Percentiles rank a stretch among this genome's conserved stretches.
These are phyloP conservation scores for Drosophila subobscura DNA, from an alignment of 1,140 invertebrate species.

Conservation along the genomic window DNA sequence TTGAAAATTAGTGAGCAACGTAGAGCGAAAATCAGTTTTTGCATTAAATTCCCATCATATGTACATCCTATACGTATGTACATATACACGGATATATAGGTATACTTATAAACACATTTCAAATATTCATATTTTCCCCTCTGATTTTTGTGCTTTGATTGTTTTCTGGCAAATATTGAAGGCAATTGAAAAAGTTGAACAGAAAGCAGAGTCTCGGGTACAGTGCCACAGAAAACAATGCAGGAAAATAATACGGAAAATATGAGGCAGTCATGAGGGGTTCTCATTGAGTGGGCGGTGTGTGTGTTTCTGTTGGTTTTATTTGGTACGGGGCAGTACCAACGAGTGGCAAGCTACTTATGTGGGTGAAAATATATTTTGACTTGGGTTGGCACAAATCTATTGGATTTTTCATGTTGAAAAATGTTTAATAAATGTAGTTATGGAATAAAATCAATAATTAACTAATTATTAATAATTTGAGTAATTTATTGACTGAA, in stretches of 20 bases:
- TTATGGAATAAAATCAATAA: too few relatives aligned
- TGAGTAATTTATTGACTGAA: too few relatives aligned
- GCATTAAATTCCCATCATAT: slow-evolving; percentile 45
- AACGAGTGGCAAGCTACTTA: too few relatives aligned
- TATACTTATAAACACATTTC: slow-evolving; percentile 37
- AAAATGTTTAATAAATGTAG: too few relatives aligned
- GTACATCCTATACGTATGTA: slow-evolving; percentile 1
- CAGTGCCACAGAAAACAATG: slow-evolving; percentile 27
- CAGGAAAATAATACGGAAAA: slow-evolving; percentile 1
- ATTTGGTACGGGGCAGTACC: too few relatives aligned
- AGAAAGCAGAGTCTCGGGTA: slow-evolving; percentile 29
- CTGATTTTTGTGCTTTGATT: slow-evolving; percentile 36
- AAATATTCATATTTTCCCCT: slow-evolving; percentile 48
- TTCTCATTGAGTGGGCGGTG: neutral
- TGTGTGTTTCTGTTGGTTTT: too few relatives aligned
- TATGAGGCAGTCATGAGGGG: neutral
- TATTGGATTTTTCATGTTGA: too few relatives aligned
- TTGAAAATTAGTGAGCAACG: slow-evolving; percentile 6
- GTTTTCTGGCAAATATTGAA: slow-evolving; percentile 53
- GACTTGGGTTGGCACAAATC: too few relatives aligned
- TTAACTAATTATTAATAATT: too few relatives aligned
- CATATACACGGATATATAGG: slow-evolving; percentile 11
- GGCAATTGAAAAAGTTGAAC: slow-evolving; percentile 40
- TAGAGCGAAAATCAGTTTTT: slow-evolving; percentile 15
- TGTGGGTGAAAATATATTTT: too few relatives aligned